Conservation (phyloP, 2,888 invertebrate genomes). For the Diloba caeruleocephala region DNA sequence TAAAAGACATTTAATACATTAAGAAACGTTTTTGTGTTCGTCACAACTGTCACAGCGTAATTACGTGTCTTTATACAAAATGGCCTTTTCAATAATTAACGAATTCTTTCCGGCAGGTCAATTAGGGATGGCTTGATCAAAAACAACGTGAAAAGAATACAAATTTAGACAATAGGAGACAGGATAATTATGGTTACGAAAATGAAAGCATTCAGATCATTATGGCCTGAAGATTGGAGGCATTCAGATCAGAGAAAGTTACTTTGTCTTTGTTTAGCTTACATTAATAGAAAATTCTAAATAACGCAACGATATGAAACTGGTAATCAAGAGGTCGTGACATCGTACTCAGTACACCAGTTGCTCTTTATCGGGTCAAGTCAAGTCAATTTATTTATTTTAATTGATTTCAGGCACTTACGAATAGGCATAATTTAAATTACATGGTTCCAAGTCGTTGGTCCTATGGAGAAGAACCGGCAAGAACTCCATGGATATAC, state of each 20-base stretch:
- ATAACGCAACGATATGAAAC: too few species aligned
- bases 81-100: constrained; percentile 59
- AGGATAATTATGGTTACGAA: constrained; percentile 24
- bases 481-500: too few species aligned
- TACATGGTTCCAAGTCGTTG: too few species aligned
- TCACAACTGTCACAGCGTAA: constrained; percentile 45
- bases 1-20: constrained; percentile 12
- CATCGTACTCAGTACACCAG: too few species aligned
- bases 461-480: too few species aligned
- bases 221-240: too few species aligned
- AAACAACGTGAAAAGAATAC: constrained; percentile 54
- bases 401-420: too few species aligned
- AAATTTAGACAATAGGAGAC: constrained; percentile 46
- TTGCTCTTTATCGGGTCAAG: too few species aligned
- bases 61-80: constrained; percentile 52
- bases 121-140: constrained; percentile 54
- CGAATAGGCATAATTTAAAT: too few species aligned
- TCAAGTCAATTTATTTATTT: too few species aligned
- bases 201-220: constrained; percentile 40
- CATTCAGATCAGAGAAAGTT: constrained; percentile 12
- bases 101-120: constrained; percentile 57
- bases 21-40: constrained; percentile 38
- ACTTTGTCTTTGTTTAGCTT: constrained; percentile 11
- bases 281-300: too few species aligned
- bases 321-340: too few species aligned